phyloP scores from a whole-genome alignment of 1,140 invertebrate species.

The Drosophila repletoides region DNA sequence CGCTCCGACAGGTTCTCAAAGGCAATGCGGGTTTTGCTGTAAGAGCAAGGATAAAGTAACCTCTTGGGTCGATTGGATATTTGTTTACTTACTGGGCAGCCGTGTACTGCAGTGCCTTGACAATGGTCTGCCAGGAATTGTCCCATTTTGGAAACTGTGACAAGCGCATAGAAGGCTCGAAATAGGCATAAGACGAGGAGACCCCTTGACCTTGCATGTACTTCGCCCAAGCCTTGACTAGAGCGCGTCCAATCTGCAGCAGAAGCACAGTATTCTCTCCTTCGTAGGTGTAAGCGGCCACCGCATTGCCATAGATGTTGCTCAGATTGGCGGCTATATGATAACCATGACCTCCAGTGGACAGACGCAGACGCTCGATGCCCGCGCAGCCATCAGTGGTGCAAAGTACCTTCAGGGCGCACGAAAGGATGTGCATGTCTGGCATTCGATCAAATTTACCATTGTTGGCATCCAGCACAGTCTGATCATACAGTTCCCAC shows the following conservation, averaged over 20 bases:
- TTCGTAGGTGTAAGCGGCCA: conserved; percentile 96
- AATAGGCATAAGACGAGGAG: conserved; percentile 87
- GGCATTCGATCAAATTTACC: conserved; percentile 90
- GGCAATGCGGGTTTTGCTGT: conserved; percentile 88
- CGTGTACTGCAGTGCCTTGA: conserved; percentile 86
- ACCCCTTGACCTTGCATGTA: conserved; percentile 84
- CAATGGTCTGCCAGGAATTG: conserved; percentile 85
- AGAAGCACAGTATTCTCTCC: conserved; percentile 97
- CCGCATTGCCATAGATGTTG: conserved; percentile 90
- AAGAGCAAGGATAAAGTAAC: conserved; percentile 35
- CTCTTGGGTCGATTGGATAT: too few relatives aligned
- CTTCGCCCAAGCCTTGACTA: conserved; percentile 89
- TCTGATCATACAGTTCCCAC: conserved; percentile 92
- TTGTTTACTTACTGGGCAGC: conserved; percentile 86
- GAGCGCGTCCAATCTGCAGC: conserved; percentile 93
- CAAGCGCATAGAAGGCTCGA: conserved; percentile 82
- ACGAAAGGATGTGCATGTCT: conserved; percentile 95
- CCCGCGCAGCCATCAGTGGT: conserved; percentile 88
- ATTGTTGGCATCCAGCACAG: conserved; percentile 89
- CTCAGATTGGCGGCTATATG: conserved; percentile 93
- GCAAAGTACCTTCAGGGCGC: conserved; percentile 94
- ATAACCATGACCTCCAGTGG: conserved; percentile 97
- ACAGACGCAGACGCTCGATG: conserved; percentile 90
- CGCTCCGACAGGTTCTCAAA: conserved; percentile 87
- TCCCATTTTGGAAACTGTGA: conserved; percentile 84